Conservation (phyloP, 2,113 vertebrate species). For the Atlantisia rogersi region DNA sequence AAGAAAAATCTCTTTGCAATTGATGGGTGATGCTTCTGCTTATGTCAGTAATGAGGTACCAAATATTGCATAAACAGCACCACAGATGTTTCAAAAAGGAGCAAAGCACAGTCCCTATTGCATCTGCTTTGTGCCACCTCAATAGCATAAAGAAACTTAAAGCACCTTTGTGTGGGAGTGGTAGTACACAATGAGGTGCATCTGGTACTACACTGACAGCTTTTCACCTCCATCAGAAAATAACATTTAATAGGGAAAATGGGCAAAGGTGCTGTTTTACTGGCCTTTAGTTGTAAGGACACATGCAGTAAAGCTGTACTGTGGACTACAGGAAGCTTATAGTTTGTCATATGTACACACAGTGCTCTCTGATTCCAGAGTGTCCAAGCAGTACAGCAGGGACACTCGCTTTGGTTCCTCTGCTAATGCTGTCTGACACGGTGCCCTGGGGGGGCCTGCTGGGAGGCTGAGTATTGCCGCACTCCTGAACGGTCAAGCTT, state of each 20-base stretch:
- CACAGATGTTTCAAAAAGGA: not conserved
- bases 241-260: not conserved
- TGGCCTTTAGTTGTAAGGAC: not conserved
- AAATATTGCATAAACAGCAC: not conserved
- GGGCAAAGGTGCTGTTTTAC: not conserved
- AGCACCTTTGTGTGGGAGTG: not conserved
- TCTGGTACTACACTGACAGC: not conserved
- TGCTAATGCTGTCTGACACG: slow-evolving; percentile 19
- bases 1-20: not conserved
- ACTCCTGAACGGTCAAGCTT: slow-evolving; percentile 44
- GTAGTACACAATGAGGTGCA: not conserved
- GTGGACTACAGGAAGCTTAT: not conserved
- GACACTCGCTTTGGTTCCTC: not conserved
- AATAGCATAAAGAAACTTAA: not conserved
- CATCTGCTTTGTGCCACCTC: not conserved
- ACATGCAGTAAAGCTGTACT: not conserved
- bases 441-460: slow-evolving; percentile 6
- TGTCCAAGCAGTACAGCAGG: not conserved
- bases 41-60: not conserved
- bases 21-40: not conserved
- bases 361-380: not conserved
- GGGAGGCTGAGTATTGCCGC: not conserved
- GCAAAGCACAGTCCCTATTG: not conserved
- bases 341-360: not conserved
- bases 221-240: not conserved